Conservation (phyloP, 2,113 vertebrate species). For the Polypterus bichir region DNA sequence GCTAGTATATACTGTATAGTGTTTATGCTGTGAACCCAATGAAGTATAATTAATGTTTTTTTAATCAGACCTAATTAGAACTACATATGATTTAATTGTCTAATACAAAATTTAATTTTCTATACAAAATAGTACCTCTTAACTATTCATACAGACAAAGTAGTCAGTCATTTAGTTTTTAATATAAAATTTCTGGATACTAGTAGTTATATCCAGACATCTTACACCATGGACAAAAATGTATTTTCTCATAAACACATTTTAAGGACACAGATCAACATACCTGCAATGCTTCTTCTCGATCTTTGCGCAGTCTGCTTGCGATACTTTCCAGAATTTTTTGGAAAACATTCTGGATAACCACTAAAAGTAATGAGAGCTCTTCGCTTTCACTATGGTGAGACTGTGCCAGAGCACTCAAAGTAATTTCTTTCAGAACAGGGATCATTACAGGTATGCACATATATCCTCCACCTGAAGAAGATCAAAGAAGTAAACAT, state of each 20-base stretch:
- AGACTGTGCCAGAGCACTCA: constrained; percentile 34
- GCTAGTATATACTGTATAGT: too few relatives aligned
- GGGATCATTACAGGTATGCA: constrained; percentile 57
- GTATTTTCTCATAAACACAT: not conserved
- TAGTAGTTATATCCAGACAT: too few relatives aligned
- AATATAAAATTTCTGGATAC: too few relatives aligned
- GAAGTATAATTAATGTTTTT: too few relatives aligned
- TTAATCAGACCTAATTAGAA: too few relatives aligned
- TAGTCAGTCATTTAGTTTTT: too few relatives aligned
- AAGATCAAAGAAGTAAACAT: not conserved
- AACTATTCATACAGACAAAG: too few relatives aligned
- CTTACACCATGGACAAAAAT: too few relatives aligned
- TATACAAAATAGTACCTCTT: too few relatives aligned
- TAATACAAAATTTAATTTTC: too few relatives aligned
- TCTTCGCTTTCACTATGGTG: constrained; percentile 30
- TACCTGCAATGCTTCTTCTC: constrained; percentile 66
- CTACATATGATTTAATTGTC: too few relatives aligned
- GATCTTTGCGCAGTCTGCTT: constrained; percentile 46
- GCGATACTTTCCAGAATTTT: constrained; percentile 68
- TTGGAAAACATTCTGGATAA: constrained; percentile 71
- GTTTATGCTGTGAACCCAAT: too few relatives aligned
- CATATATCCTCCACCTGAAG: constrained; percentile 56
- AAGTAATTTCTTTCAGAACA: constrained; percentile 62
- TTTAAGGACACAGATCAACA: not conserved
- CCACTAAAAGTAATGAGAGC: constrained; percentile 33